phyloP scores from a whole-genome alignment of 1,140 invertebrate species.

The Drosophila ambigua region DNA sequence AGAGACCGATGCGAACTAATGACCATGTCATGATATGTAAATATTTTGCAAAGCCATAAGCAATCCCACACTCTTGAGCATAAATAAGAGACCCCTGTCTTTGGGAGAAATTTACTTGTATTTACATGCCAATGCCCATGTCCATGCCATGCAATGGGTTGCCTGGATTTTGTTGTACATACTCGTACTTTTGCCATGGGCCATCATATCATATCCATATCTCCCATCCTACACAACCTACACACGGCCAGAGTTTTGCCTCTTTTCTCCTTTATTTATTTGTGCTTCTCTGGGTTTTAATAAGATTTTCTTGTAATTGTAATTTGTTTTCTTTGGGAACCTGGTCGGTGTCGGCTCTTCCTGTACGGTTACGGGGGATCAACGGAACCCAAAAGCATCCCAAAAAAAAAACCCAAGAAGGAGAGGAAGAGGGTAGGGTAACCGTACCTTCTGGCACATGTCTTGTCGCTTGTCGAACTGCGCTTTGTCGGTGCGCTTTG shows the following conservation, averaged over 20 bases:
- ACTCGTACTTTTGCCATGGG: slow-evolving; percentile 62
- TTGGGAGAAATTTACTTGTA: slow-evolving; percentile 66
- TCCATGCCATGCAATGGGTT: slow-evolving; percentile 38
- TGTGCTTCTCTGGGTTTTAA: slow-evolving; percentile 68
- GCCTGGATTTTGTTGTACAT: slow-evolving; percentile 14
- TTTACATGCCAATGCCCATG: no score
- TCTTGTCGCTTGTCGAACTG: slow-evolving; percentile 48
- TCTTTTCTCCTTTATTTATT: slow-evolving; percentile 58
- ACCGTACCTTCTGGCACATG: slow-evolving; percentile 35
- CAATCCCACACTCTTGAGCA: slow-evolving; percentile 68
- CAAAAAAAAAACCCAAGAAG: slow-evolving; percentile 27
- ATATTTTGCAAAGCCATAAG: slow-evolving; percentile 70
- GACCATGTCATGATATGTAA: slow-evolving; percentile 81
- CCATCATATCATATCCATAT: slow-evolving; percentile 34
- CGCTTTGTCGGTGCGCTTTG: slow-evolving; percentile 67
- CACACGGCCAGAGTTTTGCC: slow-evolving; percentile 28
- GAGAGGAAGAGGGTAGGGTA: background rate
- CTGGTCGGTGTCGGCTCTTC: slow-evolving; percentile 18
- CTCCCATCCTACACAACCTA: slow-evolving; percentile 46
- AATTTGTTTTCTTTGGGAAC: slow-evolving; percentile 77
- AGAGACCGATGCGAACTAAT: slow-evolving; percentile 54
- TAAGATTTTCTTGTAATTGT: slow-evolving; percentile 84
- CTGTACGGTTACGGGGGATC: slow-evolving; percentile 24
- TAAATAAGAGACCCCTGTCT: slow-evolving; percentile 50
- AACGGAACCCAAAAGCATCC: background rate